These are phyloP conservation scores for Pilophorus perplexus DNA, from an alignment of 2,888 invertebrate genomes.

Conservation along the genomic window DNA sequence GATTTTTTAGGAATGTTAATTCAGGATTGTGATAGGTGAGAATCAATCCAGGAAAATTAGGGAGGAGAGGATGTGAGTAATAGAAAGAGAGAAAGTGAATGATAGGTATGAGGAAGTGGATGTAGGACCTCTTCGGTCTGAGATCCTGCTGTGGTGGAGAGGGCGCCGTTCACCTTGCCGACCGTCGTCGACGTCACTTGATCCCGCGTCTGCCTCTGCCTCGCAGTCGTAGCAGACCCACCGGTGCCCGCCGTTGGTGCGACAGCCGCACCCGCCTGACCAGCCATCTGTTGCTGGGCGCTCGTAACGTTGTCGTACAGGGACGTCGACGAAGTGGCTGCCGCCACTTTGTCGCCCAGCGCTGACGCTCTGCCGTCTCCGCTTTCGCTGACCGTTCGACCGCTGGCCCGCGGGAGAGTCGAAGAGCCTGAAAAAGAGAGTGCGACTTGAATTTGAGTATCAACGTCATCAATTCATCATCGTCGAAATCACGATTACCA, in stretches of 20 bases:
- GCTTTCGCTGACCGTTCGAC: conserved; percentile 66
- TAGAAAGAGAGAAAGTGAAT: conserved; percentile 3
- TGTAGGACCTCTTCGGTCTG: conserved; percentile 49
- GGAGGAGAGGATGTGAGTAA: conserved; percentile 1
- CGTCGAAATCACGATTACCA: too few species aligned
- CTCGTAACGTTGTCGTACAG: conserved; percentile 72
- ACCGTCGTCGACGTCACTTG: conserved; percentile 50
- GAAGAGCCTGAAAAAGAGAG: conserved; percentile 66
- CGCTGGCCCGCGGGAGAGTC: conserved; percentile 75
- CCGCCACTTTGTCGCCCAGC: conserved; percentile 58
- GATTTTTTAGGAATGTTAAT: too few species aligned
- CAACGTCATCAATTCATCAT: too few species aligned
- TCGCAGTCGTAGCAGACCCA: conserved; percentile 17
- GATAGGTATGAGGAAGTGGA: conserved; percentile 27
- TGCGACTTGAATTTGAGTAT: too few species aligned
- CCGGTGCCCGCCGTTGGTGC: conserved; percentile 43
- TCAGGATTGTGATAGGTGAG: too few species aligned
- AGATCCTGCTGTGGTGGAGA: conserved; percentile 49
- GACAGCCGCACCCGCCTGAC: conserved; percentile 51
- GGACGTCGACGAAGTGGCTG: conserved; percentile 84
- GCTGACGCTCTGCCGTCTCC: conserved; percentile 47
- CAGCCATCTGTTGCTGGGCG: conserved; percentile 15
- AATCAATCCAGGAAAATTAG: too few species aligned
- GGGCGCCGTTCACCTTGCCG: conserved; percentile 48
- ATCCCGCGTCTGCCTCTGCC: conserved; percentile 48